Percentiles rank a stretch among this genome's conserved stretches.
These are phyloP conservation scores for Drosophila kepulauana DNA, from an alignment of 1,140 invertebrate genomes.

Conservation along the genomic window DNA sequence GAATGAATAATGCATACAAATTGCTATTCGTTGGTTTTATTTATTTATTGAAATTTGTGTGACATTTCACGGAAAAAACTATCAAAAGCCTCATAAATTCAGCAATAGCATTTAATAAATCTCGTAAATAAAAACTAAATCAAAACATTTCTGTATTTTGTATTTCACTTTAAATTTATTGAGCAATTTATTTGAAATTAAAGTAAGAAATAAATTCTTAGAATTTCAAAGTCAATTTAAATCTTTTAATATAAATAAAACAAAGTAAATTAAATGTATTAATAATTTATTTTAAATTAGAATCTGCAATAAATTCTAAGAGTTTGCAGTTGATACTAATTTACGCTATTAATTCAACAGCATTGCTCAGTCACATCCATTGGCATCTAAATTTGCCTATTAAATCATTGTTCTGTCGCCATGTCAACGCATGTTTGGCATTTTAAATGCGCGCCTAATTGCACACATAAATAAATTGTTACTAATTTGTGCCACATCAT, in stretches of 20 bases:
- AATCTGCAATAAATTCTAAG: no score
- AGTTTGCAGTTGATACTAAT: no score
- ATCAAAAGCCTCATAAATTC: slow-evolving; percentile 2
- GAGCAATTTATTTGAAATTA: no score
- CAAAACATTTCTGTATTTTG: neutral
- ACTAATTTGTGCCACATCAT: slow-evolving; percentile 74
- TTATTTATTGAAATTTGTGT: slow-evolving; percentile 10
- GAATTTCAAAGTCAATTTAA: no score
- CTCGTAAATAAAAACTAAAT: neutral
- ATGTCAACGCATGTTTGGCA: slow-evolving; percentile 36
- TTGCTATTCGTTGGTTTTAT: neutral
- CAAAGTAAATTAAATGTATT: no score
- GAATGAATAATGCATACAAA: slow-evolving; percentile 12
- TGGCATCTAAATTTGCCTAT: slow-evolving; percentile 22
- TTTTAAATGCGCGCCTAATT: slow-evolving; percentile 64
- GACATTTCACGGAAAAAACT: slow-evolving; percentile 9
- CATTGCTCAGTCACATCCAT: neutral
- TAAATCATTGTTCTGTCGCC: slow-evolving; percentile 41
- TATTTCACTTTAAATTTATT: no score
- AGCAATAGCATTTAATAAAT: slow-evolving; percentile 7
- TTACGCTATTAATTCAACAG: neutral
- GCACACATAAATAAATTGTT: slow-evolving; percentile 76
- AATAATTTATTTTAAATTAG: no score
- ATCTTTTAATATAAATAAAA: no score
- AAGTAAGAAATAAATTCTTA: no score